Conservation (phyloP, 64 coral and sea anemone species). For the Acropora tenuis region DNA sequence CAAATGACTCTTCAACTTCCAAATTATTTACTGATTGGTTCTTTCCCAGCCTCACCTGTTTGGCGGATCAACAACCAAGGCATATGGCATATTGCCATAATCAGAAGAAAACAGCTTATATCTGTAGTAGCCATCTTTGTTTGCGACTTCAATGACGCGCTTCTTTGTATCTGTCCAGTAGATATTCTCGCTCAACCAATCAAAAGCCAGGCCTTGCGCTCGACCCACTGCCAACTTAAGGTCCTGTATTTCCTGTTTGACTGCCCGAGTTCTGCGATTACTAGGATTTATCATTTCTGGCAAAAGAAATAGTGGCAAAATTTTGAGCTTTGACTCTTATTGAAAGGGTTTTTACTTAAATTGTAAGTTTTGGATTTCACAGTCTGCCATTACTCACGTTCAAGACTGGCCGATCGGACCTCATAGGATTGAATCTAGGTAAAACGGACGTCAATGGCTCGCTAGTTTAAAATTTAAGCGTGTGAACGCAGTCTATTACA, state of each 20-base stretch:
- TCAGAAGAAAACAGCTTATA: slow-evolving; percentile 52
- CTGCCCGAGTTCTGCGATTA: neutral
- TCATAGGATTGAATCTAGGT: no score
- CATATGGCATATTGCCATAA: slow-evolving; percentile 30
- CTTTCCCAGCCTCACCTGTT: slow-evolving; percentile 11
- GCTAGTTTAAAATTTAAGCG: no score
- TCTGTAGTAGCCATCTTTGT: slow-evolving; percentile 59
- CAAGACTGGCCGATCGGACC: no score
- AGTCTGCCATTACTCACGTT: no score
- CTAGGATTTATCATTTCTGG: neutral
- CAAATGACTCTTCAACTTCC: no score
- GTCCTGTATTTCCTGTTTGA: slow-evolving; percentile 63
- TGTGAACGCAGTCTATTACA: no score
- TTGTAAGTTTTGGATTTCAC: no score
- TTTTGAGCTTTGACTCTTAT: no score
- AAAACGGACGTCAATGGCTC: no score
- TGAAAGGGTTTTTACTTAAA: no score
- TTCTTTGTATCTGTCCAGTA: slow-evolving; percentile 59
- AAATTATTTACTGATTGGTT: neutral
- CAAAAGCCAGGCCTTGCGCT: slow-evolving; percentile 49
- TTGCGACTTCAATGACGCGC: slow-evolving; percentile 55
- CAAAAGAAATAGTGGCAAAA: no score
- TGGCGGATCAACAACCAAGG: slow-evolving; percentile 42
- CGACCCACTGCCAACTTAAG: slow-evolving; percentile 25
- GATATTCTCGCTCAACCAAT: slow-evolving; percentile 71